Conservation (phyloP, 2,888 invertebrate genomes). For the Serripes groenlandicus region DNA sequence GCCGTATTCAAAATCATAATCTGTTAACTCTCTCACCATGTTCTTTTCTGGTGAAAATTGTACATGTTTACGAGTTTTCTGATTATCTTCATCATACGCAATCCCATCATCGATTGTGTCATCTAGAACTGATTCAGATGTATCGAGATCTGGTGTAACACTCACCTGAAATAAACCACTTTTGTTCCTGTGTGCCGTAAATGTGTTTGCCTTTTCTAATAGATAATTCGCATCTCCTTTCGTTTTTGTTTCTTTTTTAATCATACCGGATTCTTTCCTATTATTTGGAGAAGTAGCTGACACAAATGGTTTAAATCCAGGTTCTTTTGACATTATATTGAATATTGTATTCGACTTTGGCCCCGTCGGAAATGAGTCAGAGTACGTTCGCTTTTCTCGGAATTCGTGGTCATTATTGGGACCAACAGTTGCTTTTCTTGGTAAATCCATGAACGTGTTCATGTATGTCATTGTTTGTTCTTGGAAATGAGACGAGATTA, state of each 20-base stretch:
- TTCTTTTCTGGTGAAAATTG: background rate
- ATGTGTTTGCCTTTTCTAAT: background rate
- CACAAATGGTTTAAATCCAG: background rate
- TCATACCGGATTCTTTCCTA: too few species aligned
- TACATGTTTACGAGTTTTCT: conserved; percentile 5
- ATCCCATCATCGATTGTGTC: conserved; percentile 23
- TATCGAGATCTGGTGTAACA: background rate
- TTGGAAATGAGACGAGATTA: conserved; percentile 4
- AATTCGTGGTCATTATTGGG: conserved; percentile 13
- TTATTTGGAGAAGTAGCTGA: background rate
- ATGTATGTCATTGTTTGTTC: conserved; percentile 2
- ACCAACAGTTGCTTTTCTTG: conserved; percentile 10
- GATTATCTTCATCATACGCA: conserved; percentile 50
- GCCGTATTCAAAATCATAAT: background rate
- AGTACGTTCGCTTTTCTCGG: conserved; percentile 2
- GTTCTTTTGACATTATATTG: conserved; percentile 1
- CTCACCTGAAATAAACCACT: background rate
- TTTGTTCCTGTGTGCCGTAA: background rate
- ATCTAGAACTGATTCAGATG: background rate
- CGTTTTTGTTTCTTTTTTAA: background rate
- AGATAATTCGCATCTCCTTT: background rate
- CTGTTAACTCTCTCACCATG: conserved; percentile 6
- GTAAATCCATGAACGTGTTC: conserved; percentile 8
- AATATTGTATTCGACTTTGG: conserved; percentile 7
- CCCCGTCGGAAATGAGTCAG: background rate